Conservation (phyloP, 2,888 invertebrate genomes). For the Shargacucullia verbasci region DNA sequence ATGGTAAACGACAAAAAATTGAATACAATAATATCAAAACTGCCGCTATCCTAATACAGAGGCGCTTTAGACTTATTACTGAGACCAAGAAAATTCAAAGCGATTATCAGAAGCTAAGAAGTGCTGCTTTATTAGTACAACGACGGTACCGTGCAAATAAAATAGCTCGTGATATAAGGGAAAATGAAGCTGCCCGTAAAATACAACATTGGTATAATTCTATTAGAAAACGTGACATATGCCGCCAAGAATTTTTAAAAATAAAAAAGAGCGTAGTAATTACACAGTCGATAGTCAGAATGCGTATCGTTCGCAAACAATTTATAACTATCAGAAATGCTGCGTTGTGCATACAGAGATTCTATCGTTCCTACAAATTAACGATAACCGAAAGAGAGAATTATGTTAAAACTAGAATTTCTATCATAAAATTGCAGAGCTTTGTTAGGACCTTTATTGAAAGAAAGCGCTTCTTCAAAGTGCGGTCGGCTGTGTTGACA, state of each 20-base stretch:
- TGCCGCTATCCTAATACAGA: slow-evolving; percentile 78
- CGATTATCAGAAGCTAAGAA: slow-evolving; percentile 67
- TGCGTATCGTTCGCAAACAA: slow-evolving; percentile 66
- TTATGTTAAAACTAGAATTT: slow-evolving; percentile 59
- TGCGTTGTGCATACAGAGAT: slow-evolving; percentile 74
- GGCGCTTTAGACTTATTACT: slow-evolving; percentile 68
- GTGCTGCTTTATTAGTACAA: slow-evolving; percentile 72
- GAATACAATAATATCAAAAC: slow-evolving; percentile 68
- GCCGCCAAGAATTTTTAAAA: slow-evolving; percentile 65
- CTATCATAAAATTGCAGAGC: slow-evolving; percentile 67
- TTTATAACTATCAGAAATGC: slow-evolving; percentile 62
- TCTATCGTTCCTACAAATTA: slow-evolving; percentile 73
- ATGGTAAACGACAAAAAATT: slow-evolving; percentile 65
- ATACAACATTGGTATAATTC: slow-evolving; percentile 81
- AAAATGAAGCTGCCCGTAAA: slow-evolving; percentile 66
- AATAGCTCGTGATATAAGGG: slow-evolving; percentile 54
- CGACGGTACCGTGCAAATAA: slow-evolving; percentile 71
- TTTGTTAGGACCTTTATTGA: slow-evolving; percentile 66
- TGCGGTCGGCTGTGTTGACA: slow-evolving; percentile 64
- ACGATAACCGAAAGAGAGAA: slow-evolving; percentile 58
- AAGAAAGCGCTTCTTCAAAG: slow-evolving; percentile 67
- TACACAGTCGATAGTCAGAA: slow-evolving; percentile 78
- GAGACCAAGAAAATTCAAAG: slow-evolving; percentile 62
- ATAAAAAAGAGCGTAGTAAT: slow-evolving; percentile 66
- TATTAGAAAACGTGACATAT: slow-evolving; percentile 63